Percentiles rank a stretch among this genome's conserved stretches.
These are phyloP conservation scores for Ophraella communa DNA, from an alignment of 2,888 invertebrate species.

Conservation along the genomic window DNA sequence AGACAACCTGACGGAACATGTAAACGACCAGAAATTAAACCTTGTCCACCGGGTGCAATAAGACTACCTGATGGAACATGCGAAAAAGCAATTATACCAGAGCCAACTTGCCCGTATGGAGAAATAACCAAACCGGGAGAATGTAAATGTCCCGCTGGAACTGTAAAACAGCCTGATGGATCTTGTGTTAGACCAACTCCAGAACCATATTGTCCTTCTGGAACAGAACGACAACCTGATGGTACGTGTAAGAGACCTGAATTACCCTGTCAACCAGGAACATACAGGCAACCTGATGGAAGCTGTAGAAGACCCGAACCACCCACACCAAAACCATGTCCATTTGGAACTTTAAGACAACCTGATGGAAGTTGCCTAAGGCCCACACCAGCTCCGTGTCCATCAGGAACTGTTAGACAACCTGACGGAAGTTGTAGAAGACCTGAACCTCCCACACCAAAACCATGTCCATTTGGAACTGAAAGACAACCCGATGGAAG, in stretches of 20 bases:
- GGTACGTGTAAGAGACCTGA: conserved; percentile 23
- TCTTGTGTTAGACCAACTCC: conserved; percentile 14
- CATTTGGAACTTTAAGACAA: conserved; percentile 15
- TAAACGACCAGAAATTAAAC: conserved; percentile 2
- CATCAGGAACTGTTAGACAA: conserved; percentile 30
- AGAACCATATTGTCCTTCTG: conserved; percentile 27
- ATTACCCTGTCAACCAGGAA: conserved; percentile 23
- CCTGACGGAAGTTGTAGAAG: conserved; percentile 22
- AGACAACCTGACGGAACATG: conserved; percentile 18
- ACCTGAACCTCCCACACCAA: conserved; percentile 22
- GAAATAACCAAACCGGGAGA: too few species aligned
- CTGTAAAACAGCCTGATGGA: not conserved
- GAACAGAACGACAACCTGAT: conserved; percentile 27
- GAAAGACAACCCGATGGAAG: conserved; percentile 10
- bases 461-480: conserved; percentile 32
- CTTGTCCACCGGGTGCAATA: conserved; percentile 22
- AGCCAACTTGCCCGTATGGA: conserved; percentile 18
- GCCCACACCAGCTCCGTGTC: conserved; percentile 29
- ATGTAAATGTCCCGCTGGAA: conserved; percentile 37
- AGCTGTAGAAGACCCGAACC: conserved; percentile 16
- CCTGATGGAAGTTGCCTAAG: conserved; percentile 22
- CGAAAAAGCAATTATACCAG: conserved; percentile 9
- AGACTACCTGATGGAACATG: conserved; percentile 24
- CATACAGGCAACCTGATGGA: conserved; percentile 12
- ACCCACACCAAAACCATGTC: conserved; percentile 19